Percentiles rank a stretch among this genome's conserved stretches.
phyloP scores from a whole-genome alignment of 2,888 invertebrate genomes.

The Eutolmus rufibarbis region DNA sequence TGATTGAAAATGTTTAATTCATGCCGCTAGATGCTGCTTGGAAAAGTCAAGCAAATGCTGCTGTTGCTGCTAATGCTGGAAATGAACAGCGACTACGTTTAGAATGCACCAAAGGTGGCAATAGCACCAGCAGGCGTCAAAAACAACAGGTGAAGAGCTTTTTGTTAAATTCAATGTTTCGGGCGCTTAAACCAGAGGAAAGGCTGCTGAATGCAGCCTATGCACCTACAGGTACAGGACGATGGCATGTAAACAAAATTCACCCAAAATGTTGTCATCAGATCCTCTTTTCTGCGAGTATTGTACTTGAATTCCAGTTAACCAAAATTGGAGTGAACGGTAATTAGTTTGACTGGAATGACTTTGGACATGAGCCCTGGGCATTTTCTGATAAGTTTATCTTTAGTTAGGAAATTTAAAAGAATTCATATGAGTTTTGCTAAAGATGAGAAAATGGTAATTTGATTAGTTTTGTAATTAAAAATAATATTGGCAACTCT shows the following conservation, averaged over 20 bases:
- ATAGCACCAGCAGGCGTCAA: conserved; percentile 8
- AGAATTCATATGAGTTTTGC: no score
- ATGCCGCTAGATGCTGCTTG: conserved; percentile 32
- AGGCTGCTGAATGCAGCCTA: background rate
- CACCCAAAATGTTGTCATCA: background rate
- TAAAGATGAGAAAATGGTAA: no score
- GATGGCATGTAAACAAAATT: background rate
- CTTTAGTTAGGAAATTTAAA: no score
- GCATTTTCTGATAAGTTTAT: no score
- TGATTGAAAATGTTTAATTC: conserved; percentile 44
- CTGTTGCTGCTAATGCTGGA: background rate
- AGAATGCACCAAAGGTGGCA: conserved; percentile 11
- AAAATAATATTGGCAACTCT: no score
- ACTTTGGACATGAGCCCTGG: no score
- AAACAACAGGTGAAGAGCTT: conserved; percentile 38
- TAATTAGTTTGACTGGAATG: no score
- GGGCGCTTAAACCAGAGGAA: background rate
- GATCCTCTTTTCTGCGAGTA: background rate
- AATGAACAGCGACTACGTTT: conserved; percentile 1
- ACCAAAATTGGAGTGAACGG: no score
- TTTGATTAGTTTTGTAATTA: no score
- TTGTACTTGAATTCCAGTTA: background rate
- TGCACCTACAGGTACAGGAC: background rate
- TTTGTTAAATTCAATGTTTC: conserved; percentile 18
- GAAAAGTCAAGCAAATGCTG: conserved; percentile 31